Conservation (phyloP, 1,140 invertebrate species). For the Papilio glaucus region DNA sequence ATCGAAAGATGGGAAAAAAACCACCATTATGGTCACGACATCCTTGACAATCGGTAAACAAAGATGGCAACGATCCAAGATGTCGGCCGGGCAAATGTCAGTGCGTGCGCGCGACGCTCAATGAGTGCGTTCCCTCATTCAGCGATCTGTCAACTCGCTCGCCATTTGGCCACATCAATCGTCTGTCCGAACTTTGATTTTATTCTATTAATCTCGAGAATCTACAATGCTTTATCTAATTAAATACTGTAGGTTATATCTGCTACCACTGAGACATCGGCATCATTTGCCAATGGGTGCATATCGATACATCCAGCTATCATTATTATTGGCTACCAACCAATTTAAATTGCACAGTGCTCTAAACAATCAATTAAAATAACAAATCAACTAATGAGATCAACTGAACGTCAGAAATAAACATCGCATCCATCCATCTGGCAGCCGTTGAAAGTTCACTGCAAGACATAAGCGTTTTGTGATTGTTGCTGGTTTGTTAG, state of each 20-base stretch:
- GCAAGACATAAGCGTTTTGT: neutral
- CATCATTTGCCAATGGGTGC: neutral
- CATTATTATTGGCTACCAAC: conserved; percentile 14
- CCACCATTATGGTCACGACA: conserved; percentile 38
- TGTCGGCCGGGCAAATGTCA: conserved; percentile 34
- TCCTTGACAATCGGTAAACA: conserved; percentile 46
- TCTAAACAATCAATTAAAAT: conserved; percentile 26
- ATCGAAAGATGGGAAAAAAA: conserved; percentile 15
- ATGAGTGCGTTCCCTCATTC: conserved; percentile 40
- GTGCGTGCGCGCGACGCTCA: conserved; percentile 38
- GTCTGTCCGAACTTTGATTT: neutral
- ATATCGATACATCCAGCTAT: conserved; percentile 5
- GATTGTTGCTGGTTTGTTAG: neutral
- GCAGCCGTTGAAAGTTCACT: conserved; percentile 8
- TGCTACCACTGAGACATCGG: neutral
- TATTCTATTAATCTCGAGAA: conserved; percentile 26
- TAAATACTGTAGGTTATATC: conserved; percentile 1
- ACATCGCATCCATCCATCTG: neutral
- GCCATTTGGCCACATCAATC: conserved; percentile 27
- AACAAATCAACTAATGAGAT: conserved; percentile 23
- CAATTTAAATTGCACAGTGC: neutral
- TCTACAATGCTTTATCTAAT: conserved; percentile 20
- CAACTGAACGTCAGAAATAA: conserved; percentile 17
- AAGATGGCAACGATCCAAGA: conserved; percentile 52
- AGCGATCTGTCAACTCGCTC: conserved; percentile 36